Evolutionary conservation across 2,888 invertebrate genomes (phyloP), one percentile per base, ranked within the genome.

Genomic region (Uloborus plumipes): DNA sequence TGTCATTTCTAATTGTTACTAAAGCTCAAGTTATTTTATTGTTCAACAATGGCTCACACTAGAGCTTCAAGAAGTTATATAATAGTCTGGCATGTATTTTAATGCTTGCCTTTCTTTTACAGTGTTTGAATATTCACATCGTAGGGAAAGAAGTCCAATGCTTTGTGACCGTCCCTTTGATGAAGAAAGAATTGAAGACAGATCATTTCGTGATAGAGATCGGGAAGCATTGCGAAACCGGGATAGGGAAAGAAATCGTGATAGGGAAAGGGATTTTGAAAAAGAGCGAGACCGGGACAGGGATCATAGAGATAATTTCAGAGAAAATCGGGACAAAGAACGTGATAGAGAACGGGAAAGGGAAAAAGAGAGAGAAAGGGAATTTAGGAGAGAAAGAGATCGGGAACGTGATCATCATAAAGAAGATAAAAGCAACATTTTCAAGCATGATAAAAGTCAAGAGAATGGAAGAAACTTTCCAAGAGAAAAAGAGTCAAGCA

Each of bases 211-310:
- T 74, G 87, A 88, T 77, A 85, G 88, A 79, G 87, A 88, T 31
- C 88, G 88, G 84, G 87, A 88, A 75, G 85, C 85, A 64, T 87
- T 87, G n/a, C 64, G 81, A 31, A 87, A 87, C 62, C 86, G 87
- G 82, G 83, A 87, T 84, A 86, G 88, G 51, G 84, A 69, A 14
- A 69, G 83, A 53, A 77, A 83, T 50, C 22, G 55, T 50, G 73
- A 84, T 7, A 78, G 84, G 11, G 86, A 87, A 83, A 87, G 88
- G 85, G 89, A 89, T 55, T 66, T 84, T 71, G 86, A 85, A 31
- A 49, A 78, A 81, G 86, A 55, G 86, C 88, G 87, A 86, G 86
- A 87, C 83, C 87, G 87, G 84, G 85, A 84, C 88, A 88, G 84
- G 87, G 88, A 59, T 13, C 62, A 39, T 62, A 39, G 62, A 31